A percentile compares a stretch with the other conserved stretches of the same genome.
Evolutionary conservation across 1,140 invertebrate species (phyloP).

Genomic region (Colletes gigas): DNA sequence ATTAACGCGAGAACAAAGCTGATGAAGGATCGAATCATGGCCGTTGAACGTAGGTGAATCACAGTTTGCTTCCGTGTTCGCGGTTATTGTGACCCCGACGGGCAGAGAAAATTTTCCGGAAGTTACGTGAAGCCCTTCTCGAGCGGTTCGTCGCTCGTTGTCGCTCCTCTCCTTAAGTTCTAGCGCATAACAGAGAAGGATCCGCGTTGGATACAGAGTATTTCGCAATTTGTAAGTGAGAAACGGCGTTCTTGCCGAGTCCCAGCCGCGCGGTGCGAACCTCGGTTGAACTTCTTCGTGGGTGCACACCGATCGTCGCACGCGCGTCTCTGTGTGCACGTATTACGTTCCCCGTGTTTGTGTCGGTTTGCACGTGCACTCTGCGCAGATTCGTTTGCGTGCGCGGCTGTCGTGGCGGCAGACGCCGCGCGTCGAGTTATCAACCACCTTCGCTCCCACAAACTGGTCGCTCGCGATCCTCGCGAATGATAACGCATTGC

Average conservation of each 20-base stretch:
- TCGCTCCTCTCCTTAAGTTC: background rate
- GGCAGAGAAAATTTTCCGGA: conserved; percentile 22
- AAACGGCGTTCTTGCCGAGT: conserved; percentile 54
- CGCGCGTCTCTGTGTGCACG: background rate
- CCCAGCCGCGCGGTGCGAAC: conserved; percentile 45
- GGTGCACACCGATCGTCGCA: conserved; percentile 9
- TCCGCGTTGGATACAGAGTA: conserved; percentile 1
- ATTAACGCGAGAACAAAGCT: background rate
- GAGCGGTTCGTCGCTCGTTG: background rate
- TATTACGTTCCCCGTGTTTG: background rate
- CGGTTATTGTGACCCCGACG: background rate
- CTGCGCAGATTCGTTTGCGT: conserved; percentile 22
- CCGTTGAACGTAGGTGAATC: background rate
- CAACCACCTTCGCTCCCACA: conserved; percentile 59
- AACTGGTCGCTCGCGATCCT: conserved; percentile 47
- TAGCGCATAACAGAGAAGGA: conserved; percentile 42
- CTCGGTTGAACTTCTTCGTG: conserved; percentile 11
- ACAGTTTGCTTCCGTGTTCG: background rate
- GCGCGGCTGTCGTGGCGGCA: conserved; percentile 14
- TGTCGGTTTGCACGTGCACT: conserved; percentile 5
- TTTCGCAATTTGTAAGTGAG: conserved; percentile 63
- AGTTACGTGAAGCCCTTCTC: conserved; percentile 36
- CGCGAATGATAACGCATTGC: conserved; percentile 52
- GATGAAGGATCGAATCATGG: background rate
- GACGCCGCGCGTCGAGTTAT: conserved; percentile 41